Percentiles rank a stretch among this genome's conserved stretches.
These are phyloP conservation scores for Porites lutea DNA, from an alignment of 64 coral and sea anemone genomes.

Conservation along the genomic window DNA sequence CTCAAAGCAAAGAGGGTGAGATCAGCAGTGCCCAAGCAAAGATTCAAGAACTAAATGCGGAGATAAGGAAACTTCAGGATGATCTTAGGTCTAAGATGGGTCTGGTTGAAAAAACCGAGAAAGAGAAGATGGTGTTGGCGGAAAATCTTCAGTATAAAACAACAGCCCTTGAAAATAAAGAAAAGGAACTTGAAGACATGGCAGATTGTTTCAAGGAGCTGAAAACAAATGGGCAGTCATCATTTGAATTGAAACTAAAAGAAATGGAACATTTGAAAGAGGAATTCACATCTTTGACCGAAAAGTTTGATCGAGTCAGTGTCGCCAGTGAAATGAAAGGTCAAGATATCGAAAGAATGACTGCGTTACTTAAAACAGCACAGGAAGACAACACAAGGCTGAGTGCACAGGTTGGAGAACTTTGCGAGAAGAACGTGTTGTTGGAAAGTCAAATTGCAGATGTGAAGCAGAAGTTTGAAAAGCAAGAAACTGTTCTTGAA, in stretches of 20 bases:
- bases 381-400: constrained; percentile 11
- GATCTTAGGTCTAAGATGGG: neutral
- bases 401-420: neutral
- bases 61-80: constrained; percentile 11
- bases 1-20: neutral
- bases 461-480: neutral
- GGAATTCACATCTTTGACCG: constrained; percentile 3
- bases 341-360: constrained; percentile 13
- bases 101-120: constrained; percentile 11
- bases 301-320: constrained; percentile 11
- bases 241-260: neutral
- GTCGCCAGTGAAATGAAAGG: constrained; percentile 27
- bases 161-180: constrained; percentile 34
- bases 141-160: neutral
- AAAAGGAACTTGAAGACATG: constrained; percentile 30
- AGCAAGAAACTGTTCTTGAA: constrained; percentile 4
- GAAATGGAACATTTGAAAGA: constrained; percentile 21
- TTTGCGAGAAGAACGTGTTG: neutral
- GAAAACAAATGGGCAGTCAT: constrained; percentile 36
- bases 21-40: neutral
- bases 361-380: neutral
- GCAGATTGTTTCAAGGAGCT: neutral
- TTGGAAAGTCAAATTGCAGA: constrained; percentile 33
- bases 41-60: neutral
- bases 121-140: neutral